Evolutionary conservation across 2,888 invertebrate species (phyloP), one percentile per base, ranked within the genome.

Genomic region (Diadegma fenestrale): DNA sequence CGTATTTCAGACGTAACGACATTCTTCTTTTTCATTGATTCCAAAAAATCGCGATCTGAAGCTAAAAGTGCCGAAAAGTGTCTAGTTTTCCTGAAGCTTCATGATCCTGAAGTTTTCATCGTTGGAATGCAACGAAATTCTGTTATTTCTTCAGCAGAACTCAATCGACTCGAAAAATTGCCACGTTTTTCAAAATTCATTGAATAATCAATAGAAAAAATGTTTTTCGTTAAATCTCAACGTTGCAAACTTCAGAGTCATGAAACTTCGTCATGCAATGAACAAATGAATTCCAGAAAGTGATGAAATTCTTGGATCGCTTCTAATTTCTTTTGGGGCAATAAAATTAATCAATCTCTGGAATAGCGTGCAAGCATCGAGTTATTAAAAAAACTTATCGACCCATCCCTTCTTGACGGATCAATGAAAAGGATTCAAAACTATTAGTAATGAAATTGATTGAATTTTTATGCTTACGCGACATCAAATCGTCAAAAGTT

Each of bases 401-500:
- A 58, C 4, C 26, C 22, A 58, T 26, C 5, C 0, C 22, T 10
- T 26, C 14, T 26, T 12, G 8, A 12, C 14, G 4, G 26, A 22
- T 22, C 0, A 14, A 58, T 58, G 1, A 58, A 12, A 2, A 26
- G 14, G 37, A 2, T 58, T 22, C 0, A 0, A 22, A 58, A 26
- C 12, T 58, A 26, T 4, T 0, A 26, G 26, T 1, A 4, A 5
- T 4, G 12, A 10, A 58, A 26, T n/a, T 26, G 5, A 58, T 26
- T 22, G 69, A 45, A 61, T 77, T 66, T 63, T 45, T 17, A 51
- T 84, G 95, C 97, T 96, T 95, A 98, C 98, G 98, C 72, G 98
- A 97, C 97, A 98, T 98, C 30, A 98, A 94, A 94, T 98, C 97
- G 91, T 97, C 96, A 94, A 98, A 98, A 94, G 96, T 96, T 80